These are phyloP conservation scores for Acanthococcus lagerstroemiae DNA, from an alignment of 2,888 invertebrate species.

Conservation along the genomic window DNA sequence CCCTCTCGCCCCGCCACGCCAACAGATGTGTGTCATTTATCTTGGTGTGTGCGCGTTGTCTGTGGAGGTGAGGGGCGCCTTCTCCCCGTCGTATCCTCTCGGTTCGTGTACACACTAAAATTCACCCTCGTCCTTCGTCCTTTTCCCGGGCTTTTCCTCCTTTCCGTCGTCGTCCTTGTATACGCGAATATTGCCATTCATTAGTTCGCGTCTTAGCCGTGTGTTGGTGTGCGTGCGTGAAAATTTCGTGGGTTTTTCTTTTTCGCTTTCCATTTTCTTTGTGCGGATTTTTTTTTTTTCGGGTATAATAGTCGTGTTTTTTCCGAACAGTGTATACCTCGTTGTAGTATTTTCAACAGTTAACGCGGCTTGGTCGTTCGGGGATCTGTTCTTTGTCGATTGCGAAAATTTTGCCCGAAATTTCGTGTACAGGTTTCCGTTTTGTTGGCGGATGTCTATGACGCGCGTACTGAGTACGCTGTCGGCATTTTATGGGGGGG, in stretches of 20 bases:
- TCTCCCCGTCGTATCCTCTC: not conserved
- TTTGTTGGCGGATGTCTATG: too few species aligned
- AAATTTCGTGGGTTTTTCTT: not conserved
- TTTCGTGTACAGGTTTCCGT: too few species aligned
- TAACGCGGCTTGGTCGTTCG: not conserved
- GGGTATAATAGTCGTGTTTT: too few species aligned
- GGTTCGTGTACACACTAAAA: not conserved
- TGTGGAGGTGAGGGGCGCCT: not conserved
- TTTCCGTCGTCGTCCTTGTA: not conserved
- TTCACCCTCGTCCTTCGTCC: not conserved
- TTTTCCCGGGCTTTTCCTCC: slow-evolving; percentile 7
- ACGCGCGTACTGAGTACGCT: too few species aligned
- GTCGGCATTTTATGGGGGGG: too few species aligned
- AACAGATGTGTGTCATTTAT: not conserved
- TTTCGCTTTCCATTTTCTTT: not conserved
- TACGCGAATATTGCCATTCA: slow-evolving; percentile 4
- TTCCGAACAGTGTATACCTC: not conserved
- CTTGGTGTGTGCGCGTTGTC: not conserved
- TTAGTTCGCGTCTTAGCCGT: slow-evolving; percentile 9
- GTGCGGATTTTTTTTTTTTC: not conserved
- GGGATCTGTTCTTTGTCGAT: not conserved
- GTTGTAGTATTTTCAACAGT: slow-evolving; percentile 6
- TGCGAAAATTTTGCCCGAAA: not conserved
- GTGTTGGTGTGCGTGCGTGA: not conserved
- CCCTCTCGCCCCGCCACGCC: not conserved